Base-by-base conservation (phyloP, 2,888 invertebrate species). In the Amorpha juglandis region DNA sequence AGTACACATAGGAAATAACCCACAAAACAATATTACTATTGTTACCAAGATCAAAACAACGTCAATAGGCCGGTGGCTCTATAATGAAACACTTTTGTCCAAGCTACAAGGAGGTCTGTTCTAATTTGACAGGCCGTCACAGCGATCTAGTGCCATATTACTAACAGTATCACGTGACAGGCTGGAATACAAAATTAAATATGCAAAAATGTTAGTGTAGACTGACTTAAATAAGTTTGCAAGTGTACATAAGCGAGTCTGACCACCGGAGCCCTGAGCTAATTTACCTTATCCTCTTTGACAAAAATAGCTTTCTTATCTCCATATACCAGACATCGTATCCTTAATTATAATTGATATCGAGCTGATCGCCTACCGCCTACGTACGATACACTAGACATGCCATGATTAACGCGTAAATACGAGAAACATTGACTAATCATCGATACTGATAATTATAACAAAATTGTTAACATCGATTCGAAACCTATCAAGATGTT, bases 291-390 rank as follows among this genome's bases (percentile, higher is more conserved):
- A 83, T 81, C 80, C 83, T 81, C 84, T 81, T 88, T 92, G 91
- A 88, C 89, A 93, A 93, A 93, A 93, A 92, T 93, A 93, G 86
- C 89, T 83, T 85, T 87, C 90, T 88, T 87, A 79, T 78, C 82
- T 74, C 76, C 81, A 83, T 86, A 72, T 83, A 77, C 82, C 78
- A 76, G 75, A 81, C 83, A 84, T 77, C 83, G 75, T 83, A 81
- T 78, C 83, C 83, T 86, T 86, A 88, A 81, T 80, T 84, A 87
- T 90, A 88, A 90, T 90, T 89, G 90, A 89, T 89, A 89, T 91
- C 84, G 82, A 82, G 83, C 87, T 84, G 78, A 82, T 74, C 78
- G 80, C 84, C 85, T 84, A 85, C 83, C 78, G 80, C 84, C 85
- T 84, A 85, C 83, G 69, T 74, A 74, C 72, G 69, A 68, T 64